Conservation (phyloP, 2,888 invertebrate species). For the Standfussiana lucernea region DNA sequence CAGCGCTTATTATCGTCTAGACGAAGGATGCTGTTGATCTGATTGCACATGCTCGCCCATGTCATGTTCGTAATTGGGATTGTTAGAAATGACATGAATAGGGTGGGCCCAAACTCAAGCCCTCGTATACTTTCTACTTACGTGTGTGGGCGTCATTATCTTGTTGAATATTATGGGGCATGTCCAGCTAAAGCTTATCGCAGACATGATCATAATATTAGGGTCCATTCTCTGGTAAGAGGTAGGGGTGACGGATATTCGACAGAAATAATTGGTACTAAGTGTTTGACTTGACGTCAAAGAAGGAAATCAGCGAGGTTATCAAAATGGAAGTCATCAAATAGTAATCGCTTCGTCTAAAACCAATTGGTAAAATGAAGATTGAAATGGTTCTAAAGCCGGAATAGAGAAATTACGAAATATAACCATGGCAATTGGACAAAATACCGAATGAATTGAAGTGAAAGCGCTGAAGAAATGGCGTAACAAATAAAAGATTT, state of each 20-base stretch:
- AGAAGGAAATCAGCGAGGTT: no score
- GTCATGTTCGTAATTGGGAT: conserved; percentile 48
- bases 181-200: conserved; percentile 15
- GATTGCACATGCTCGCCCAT: conserved; percentile 34
- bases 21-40: conserved; percentile 68
- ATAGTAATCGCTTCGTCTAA: conserved; percentile 12
- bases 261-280: conserved; percentile 1
- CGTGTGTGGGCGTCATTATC: conserved; percentile 9
- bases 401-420: conserved; percentile 9
- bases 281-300: neutral
- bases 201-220: conserved; percentile 6
- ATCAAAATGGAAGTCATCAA: conserved; percentile 16
- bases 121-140: conserved; percentile 4
- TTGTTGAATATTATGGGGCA: conserved; percentile 20
- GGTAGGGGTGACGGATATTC: neutral
- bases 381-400: conserved; percentile 9
- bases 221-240: neutral
- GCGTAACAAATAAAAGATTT: conserved; percentile 22
- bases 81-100: conserved; percentile 34
- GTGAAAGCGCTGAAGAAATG: conserved; percentile 8
- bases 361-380: conserved; percentile 15
- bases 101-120: conserved; percentile 5
- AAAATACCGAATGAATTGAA: conserved; percentile 16
- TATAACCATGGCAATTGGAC: conserved; percentile 9
- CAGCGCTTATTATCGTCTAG: conserved; percentile 79